Conservation (phyloP, 2,113 vertebrate species). For the Gymnorhina tibicen region DNA sequence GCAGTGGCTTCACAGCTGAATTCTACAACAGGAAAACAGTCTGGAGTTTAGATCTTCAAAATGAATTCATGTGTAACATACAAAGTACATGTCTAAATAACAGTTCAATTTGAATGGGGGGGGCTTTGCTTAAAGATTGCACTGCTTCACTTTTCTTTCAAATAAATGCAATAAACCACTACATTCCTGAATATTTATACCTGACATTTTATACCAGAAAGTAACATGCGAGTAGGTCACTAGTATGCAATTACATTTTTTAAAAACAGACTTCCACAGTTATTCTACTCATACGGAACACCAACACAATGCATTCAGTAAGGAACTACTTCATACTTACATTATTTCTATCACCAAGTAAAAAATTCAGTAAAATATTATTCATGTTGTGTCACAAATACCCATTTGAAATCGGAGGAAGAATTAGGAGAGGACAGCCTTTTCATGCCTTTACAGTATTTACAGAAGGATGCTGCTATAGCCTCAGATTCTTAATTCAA, state of each 20-base stretch:
- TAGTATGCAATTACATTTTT: not conserved
- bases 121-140: not conserved
- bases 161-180: not conserved
- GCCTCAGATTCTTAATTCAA: not conserved
- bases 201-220: not conserved
- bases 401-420: not conserved
- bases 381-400: not conserved
- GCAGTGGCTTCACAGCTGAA: not conserved
- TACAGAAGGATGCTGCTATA: not conserved
- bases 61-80: not conserved
- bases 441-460: not conserved
- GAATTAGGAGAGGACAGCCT: not conserved
- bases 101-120: not conserved
- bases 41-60: not conserved
- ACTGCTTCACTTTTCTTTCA: not conserved
- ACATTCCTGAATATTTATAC: not conserved
- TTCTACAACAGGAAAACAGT: not conserved
- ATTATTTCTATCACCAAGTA: not conserved
- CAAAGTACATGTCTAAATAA: not conserved
- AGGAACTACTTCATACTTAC: not conserved
- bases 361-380: not conserved
- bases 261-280: not conserved
- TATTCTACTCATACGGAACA: not conserved
- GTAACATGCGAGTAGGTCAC: not conserved
- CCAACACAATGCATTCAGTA: not conserved